Conservation (phyloP, 2,888 invertebrate species). For the Ditylenchus weischeri region DNA sequence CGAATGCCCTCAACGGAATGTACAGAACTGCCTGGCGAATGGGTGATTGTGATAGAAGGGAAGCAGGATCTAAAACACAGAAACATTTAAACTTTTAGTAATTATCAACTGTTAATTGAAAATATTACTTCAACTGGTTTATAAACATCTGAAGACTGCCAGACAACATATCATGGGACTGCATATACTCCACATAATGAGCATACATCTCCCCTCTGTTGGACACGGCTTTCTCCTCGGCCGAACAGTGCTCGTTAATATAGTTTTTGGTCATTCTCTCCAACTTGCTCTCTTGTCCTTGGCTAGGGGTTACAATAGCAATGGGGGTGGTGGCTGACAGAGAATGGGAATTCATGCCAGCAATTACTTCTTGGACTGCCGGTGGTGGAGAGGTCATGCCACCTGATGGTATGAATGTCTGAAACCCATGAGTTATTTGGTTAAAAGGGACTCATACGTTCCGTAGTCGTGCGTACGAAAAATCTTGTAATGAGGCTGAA, state of each 20-base stretch:
- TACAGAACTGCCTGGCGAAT: slow-evolving; percentile 1
- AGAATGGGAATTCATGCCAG: background rate
- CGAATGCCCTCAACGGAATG: slow-evolving; percentile 5
- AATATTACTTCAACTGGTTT: slow-evolving; percentile 1
- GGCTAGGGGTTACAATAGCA: background rate
- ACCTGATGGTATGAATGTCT: background rate
- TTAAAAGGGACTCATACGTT: no score
- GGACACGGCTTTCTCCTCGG: background rate
- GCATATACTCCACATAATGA: slow-evolving; percentile 11
- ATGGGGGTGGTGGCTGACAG: background rate
- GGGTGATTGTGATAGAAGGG: slow-evolving; percentile 1
- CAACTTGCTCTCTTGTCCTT: background rate
- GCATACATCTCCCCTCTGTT: slow-evolving; percentile 10
- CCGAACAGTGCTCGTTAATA: background rate
- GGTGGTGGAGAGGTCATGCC: background rate
- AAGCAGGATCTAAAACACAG: background rate
- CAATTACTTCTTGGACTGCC: background rate
- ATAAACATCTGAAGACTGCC: slow-evolving; percentile 5
- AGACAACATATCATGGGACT: background rate
- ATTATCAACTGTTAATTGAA: background rate
- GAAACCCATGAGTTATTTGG: background rate
- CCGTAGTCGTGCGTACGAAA: no score
- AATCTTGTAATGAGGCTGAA: background rate
- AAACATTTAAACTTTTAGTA: background rate
- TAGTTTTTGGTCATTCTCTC: slow-evolving; percentile 2